Evolutionary conservation across 2,113 vertebrate species (phyloP).

Genomic region (Coregonus clupeaformis): DNA sequence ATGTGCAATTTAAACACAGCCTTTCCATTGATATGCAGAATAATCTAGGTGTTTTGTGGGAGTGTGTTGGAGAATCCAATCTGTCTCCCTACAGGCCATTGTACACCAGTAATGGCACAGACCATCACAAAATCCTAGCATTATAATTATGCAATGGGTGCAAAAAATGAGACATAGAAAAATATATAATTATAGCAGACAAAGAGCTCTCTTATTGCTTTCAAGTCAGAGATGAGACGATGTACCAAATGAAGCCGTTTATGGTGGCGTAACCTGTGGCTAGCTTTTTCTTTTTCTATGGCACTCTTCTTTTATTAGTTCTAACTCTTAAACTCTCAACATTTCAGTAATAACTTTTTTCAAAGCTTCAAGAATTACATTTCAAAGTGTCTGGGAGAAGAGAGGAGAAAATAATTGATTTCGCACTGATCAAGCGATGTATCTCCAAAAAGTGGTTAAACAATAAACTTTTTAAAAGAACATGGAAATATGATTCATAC

Average conservation of each 20-base stretch:
- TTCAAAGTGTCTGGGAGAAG: slow-evolving; percentile 15
- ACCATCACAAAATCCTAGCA: slow-evolving; percentile 5
- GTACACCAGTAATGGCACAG: slow-evolving; percentile 2
- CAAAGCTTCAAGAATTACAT: slow-evolving; percentile 35
- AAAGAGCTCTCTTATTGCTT: slow-evolving; percentile 22
- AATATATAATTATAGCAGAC: slow-evolving; percentile 28
- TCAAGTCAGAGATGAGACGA: slow-evolving; percentile 50
- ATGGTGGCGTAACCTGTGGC: slow-evolving; percentile 27
- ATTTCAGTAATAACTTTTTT: slow-evolving; percentile 42
- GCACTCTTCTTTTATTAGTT: slow-evolving; percentile 30
- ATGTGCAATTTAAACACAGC: slow-evolving; percentile 6
- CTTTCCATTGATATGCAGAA: slow-evolving; percentile 11
- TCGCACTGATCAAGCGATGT: slow-evolving; percentile 7
- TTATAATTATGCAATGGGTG: slow-evolving; percentile 33
- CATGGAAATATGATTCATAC: too few species aligned
- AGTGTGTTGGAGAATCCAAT: slow-evolving; percentile 10
- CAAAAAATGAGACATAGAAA: background rate
- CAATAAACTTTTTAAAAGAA: background rate
- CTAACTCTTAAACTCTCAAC: slow-evolving; percentile 36
- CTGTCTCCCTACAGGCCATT: slow-evolving; percentile 10
- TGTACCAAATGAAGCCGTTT: slow-evolving; percentile 26
- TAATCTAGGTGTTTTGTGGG: background rate
- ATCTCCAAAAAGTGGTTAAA: slow-evolving; percentile 8
- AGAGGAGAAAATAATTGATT: slow-evolving; percentile 33
- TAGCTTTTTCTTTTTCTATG: slow-evolving; percentile 20